phyloP scores from a whole-genome alignment of 1,140 invertebrate genomes.

The Doryteuthis pealeii region DNA sequence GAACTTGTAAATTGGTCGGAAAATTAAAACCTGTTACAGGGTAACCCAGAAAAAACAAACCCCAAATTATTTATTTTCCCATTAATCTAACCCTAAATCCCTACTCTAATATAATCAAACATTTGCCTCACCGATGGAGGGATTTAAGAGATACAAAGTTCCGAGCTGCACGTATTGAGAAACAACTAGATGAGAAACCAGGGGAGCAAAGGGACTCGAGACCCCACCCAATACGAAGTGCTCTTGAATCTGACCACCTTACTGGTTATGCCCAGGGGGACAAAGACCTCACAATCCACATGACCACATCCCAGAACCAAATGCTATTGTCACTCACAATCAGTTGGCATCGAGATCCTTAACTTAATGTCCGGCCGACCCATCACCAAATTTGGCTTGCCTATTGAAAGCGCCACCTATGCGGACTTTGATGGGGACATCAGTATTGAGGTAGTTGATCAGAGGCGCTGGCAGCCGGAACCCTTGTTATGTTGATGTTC shows the following conservation, averaged over 20 bases:
- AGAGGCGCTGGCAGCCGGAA: conserved; percentile 38
- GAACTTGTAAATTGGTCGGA: too few species aligned
- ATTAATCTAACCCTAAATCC: too few species aligned
- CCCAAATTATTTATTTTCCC: too few species aligned
- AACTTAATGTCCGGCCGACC: conserved; percentile 50
- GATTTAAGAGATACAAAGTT: conserved; percentile 46
- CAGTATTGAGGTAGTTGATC: conserved; percentile 42
- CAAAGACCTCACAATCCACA: conserved; percentile 48
- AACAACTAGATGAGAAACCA: conserved; percentile 23
- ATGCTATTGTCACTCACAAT: conserved; percentile 46
- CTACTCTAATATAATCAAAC: too few species aligned
- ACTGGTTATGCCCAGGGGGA: conserved; percentile 53
- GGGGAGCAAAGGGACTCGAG: conserved; percentile 12
- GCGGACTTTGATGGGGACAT: conserved; percentile 45
- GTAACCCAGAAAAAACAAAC: too few species aligned
- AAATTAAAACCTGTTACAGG: too few species aligned
- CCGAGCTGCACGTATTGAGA: conserved; percentile 42
- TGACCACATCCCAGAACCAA: conserved; percentile 46
- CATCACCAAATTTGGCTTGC: conserved; percentile 40
- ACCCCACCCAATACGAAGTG: conserved; percentile 16
- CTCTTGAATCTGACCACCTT: conserved; percentile 44
- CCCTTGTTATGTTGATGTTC: conserved; percentile 49
- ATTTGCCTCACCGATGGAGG: conserved; percentile 50
- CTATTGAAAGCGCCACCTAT: conserved; percentile 37
- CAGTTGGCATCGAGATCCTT: conserved; percentile 48